These are phyloP conservation scores for Parelbella ahira DNA, from an alignment of 2,888 invertebrate species.

Conservation along the genomic window DNA sequence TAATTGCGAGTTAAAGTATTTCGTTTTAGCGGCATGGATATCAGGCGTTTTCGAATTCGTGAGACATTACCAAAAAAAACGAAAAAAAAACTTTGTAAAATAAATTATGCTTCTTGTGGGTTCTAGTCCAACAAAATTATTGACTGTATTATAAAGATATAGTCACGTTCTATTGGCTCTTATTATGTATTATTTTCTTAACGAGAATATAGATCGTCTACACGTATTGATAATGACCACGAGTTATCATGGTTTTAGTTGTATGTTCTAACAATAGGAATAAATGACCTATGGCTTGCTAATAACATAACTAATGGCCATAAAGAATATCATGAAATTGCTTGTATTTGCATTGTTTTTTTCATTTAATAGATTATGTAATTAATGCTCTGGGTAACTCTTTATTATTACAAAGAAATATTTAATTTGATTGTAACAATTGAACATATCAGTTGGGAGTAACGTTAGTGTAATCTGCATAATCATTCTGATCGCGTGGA, in stretches of 20 bases:
- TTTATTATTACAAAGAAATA: constrained; percentile 22
- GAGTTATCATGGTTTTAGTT: constrained; percentile 64
- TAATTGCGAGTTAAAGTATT: constrained; percentile 36
- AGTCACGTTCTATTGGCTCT: constrained; percentile 52
- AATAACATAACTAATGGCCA: constrained; percentile 78
- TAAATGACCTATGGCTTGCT: constrained; percentile 75
- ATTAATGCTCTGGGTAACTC: constrained; percentile 11
- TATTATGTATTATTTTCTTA: constrained; percentile 42
- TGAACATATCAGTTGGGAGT: constrained; percentile 10
- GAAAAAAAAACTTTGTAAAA: constrained; percentile 53
- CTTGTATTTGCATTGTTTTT: constrained; percentile 76
- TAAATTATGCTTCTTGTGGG: constrained; percentile 60
- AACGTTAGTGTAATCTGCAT: constrained; percentile 11
- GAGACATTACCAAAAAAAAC: constrained; percentile 53
- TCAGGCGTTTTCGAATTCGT: constrained; percentile 36
- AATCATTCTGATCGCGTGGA: constrained; percentile 9
- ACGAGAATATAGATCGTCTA: constrained; percentile 38
- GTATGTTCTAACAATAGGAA: constrained; percentile 73
- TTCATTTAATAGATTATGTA: constrained; percentile 55
- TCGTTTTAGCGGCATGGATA: constrained; percentile 43
- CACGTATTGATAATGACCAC: constrained; percentile 38
- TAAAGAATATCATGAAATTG: constrained; percentile 69
- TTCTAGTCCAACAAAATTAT: constrained; percentile 78
- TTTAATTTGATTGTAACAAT: constrained; percentile 22
- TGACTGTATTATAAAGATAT: constrained; percentile 59